Conservation (phyloP, 2,113 vertebrate species). For the Coryphaenoides rupestris region DNA sequence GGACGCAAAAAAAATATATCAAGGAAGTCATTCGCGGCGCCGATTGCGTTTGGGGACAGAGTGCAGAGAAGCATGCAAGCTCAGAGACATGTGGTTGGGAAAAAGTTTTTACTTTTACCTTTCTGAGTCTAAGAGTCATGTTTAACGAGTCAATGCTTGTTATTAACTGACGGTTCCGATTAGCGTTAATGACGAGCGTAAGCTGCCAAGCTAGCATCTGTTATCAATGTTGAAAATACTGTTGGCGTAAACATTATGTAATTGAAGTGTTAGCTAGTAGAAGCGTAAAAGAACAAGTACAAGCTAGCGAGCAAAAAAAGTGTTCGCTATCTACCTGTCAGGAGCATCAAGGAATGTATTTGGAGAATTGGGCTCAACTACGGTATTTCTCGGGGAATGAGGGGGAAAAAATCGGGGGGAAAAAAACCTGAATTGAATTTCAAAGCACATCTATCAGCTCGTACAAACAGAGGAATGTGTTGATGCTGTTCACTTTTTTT, state of each 20-base stretch:
- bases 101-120: constrained; percentile 12
- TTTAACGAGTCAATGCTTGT: constrained; percentile 37
- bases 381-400: constrained; percentile 34
- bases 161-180: too few species aligned
- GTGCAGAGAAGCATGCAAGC: too few species aligned
- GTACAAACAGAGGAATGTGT: constrained; percentile 67
- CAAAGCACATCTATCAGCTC: constrained; percentile 64
- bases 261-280: too few species aligned
- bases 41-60: constrained; percentile 32
- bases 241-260: too few species aligned
- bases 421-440: constrained; percentile 50
- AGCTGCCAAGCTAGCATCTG: too few species aligned
- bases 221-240: too few species aligned
- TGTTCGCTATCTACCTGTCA: constrained; percentile 22
- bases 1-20: constrained; percentile 13
- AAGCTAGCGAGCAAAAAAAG: too few species aligned
- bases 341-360: constrained; percentile 42
- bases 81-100: constrained; percentile 15
- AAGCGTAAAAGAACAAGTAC: too few species aligned
- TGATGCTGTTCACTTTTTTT: constrained; percentile 27
- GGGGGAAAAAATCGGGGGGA: not conserved
- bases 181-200: too few species aligned
- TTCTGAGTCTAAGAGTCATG: constrained; percentile 17
- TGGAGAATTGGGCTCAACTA: constrained; percentile 53
- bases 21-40: constrained; percentile 51